Evolutionary conservation across 2,888 invertebrate species (phyloP), one percentile per base, ranked within the genome.

Genomic region (Bugula neritina): DNA sequence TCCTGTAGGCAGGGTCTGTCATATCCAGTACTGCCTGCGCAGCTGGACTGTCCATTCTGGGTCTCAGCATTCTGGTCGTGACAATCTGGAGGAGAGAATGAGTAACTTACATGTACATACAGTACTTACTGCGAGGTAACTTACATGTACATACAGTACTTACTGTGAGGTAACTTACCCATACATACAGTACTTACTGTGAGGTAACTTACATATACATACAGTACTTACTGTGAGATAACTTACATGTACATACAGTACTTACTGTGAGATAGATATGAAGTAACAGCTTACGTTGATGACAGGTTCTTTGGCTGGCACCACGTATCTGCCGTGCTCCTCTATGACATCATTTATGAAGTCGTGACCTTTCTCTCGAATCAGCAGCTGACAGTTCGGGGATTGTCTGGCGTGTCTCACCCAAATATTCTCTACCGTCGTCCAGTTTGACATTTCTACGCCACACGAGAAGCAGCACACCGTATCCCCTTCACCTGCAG

Each of bases 11-110:
- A 5, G 55, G 55, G 25, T 55, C 25, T 25, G 23, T n/a, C 25
- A 55, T 23, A 55, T 17, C 55, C 55, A 55, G 23, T 23, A 55
- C 55, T 5, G 23, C 23, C 55, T 55, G 55, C 5, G 55, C 25
- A 17, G 23, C 55, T 17, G 55, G 55, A 23, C 25, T 55, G 55
- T 55, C 55, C 10, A 55, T 17, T n/a, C 55, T 55, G 10, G 55
- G 55, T n/a, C 55, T 55, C 23, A 55, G 23, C 55, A 55, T 55
- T 55, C 55, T 55, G 5, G 55, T 55, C 3, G 55, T 55, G 3
- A 55, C 55, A 55, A 25, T n/a, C 55, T 55, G 55, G 21, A 52
- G 21, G 21, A 10, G n/a, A n/a, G n/a, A n/a, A n/a, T n/a, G n/a
- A n/a, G n/a, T n/a, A n/a, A n/a, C n/a, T n/a, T n/a, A n/a, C n/a